Base-by-base conservation (phyloP, 2,113 vertebrate genomes). In the Gavia stellata region DNA sequence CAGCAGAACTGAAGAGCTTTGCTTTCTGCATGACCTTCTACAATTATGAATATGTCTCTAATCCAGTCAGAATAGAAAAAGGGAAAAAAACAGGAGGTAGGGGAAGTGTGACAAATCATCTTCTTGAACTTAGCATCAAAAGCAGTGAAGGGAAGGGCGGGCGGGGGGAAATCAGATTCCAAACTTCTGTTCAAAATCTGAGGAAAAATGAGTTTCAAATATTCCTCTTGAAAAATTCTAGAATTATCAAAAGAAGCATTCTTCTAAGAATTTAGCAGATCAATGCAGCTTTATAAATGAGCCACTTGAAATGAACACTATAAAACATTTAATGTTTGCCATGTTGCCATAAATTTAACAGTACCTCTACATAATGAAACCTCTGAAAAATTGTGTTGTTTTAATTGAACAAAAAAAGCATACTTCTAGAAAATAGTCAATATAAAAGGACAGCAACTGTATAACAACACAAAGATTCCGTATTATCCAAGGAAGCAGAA, bases 91-190 rank as follows among this genome's bases (percentile, higher is more conserved):
- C 0, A 82, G 24, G 44, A 92, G 16, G 21, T 7, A 73, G 28
- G 16, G 38, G 16, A 86, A 91, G 31, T 9, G 33, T 29, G 16
- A 73, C 29, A 61, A 73, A 58, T 53, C 12, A 63, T 59, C 53
- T 44, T 86, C 36, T 33, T 72, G 42, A 86, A 90, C 26, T 78
- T 12, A 25, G 24, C 63, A 38, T 36, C 23, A 71, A 52, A 80
- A 88, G 18, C 24, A 86, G 53, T 0, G 1, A 78, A 79, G 24
- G n/a, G 12, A 71, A 66, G 12, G 25, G 50, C 2, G 0, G 0
- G 4, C 8, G 56, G 24, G 38, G 14, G 9, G 13, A 8, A 56
- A 59, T 15, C 34, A 40, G 14, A 80, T 24, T 72, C 34, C 16
- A 65, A 83, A 72, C 5, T 81, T 58, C 16, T 50, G 17, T 7